Percentiles rank a stretch among this genome's conserved stretches.
Evolutionary conservation across 1,140 invertebrate species (phyloP).

Genomic region (Meloidogyne floridensis): DNA sequence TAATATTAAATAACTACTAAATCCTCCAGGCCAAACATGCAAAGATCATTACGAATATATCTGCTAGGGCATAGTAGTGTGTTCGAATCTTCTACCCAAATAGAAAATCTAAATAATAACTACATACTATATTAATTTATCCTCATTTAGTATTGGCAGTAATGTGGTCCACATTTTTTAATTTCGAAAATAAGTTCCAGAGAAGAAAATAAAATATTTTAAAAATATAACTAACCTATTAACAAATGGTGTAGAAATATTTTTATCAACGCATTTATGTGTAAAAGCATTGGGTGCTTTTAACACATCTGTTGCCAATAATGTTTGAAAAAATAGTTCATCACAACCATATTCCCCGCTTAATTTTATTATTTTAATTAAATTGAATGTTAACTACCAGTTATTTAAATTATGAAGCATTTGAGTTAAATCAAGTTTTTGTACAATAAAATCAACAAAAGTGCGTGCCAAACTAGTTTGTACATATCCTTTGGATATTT

Average conservation of each 20-base stretch:
- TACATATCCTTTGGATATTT: constrained; percentile 32
- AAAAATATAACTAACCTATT: constrained; percentile 14
- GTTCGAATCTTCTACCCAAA: no score
- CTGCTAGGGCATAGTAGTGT: no score
- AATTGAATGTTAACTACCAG: no score
- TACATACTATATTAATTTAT: no score
- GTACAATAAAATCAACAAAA: constrained; percentile 30
- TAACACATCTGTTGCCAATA: constrained; percentile 30
- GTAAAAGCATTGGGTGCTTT: constrained; percentile 32
- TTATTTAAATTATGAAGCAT: constrained; percentile 11
- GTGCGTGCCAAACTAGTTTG: constrained; percentile 14
- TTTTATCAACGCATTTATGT: constrained; percentile 26
- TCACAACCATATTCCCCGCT: constrained; percentile 17
- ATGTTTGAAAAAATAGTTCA: constrained; percentile 28
- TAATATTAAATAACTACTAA: background rate
- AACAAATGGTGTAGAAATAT: constrained; percentile 17
- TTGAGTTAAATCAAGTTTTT: constrained; percentile 27
- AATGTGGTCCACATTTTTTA: no score
- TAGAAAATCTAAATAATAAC: no score
- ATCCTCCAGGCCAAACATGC: no score
- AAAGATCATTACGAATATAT: no score
- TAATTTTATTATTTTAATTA: no score
- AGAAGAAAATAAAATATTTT: no score
- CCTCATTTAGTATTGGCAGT: no score
- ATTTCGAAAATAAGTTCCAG: no score